Evolutionary conservation across 2,797 vertebrate genomes (phyloP).

Genomic region (Erethizon dorsatum): DNA sequence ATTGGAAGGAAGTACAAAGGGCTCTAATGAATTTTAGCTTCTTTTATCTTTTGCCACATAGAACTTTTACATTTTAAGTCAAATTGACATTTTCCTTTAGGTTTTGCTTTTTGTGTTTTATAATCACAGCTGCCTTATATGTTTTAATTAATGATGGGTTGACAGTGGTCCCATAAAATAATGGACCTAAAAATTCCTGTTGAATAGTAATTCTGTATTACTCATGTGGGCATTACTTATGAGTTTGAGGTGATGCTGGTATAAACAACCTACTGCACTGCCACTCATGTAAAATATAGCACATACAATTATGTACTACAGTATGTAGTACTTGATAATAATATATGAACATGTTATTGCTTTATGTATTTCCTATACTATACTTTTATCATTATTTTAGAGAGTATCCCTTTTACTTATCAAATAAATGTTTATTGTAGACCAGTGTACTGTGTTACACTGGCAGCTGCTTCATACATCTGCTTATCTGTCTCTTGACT

Average conservation of each 20-base stretch:
- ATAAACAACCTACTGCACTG: background rate
- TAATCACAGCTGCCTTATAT: too few relatives aligned
- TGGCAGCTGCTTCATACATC: background rate
- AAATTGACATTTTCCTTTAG: background rate
- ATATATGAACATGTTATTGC: background rate
- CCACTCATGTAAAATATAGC: background rate
- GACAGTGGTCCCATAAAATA: background rate
- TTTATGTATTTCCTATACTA: background rate
- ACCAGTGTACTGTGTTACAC: background rate
- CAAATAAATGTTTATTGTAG: background rate
- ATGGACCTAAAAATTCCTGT: background rate
- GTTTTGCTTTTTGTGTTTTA: background rate
- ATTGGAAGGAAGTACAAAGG: background rate
- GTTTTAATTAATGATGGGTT: background rate
- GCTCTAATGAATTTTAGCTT: background rate
- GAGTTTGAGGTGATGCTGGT: background rate
- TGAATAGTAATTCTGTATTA: background rate
- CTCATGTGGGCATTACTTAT: background rate
- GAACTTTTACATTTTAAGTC: background rate
- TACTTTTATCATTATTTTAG: background rate
- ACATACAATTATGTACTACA: rapidly evolving
- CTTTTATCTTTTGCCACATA: background rate
- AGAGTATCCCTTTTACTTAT: background rate
- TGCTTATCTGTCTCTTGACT: background rate
- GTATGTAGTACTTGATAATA: background rate